These are phyloP conservation scores for Brachionichthys hirsutus DNA, from an alignment of 2,113 vertebrate species.

Conservation along the genomic window DNA sequence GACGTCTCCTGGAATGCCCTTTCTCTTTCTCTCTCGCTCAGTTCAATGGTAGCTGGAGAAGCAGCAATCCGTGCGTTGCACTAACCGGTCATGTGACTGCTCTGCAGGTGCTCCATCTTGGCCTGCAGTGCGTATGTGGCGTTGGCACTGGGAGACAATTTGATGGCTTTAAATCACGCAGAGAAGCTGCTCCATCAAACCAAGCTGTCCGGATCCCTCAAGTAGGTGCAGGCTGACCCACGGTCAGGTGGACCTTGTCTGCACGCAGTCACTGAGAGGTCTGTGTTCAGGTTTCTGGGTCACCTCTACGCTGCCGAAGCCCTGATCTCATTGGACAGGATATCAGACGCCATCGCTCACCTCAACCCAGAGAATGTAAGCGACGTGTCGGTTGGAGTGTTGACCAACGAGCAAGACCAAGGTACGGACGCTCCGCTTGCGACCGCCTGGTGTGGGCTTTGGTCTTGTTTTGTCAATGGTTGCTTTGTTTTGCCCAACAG, in stretches of 20 bases:
- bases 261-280: no score
- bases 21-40: background rate
- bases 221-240: constrained; percentile 83
- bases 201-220: constrained; percentile 94
- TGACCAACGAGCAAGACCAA: constrained; percentile 94
- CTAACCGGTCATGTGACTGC: background rate
- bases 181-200: constrained; percentile 95
- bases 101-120: constrained; percentile 90
- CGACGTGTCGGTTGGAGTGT: constrained; percentile 91
- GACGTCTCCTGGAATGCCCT: no score
- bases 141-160: constrained; percentile 93
- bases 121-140: constrained; percentile 95
- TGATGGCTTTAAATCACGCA: constrained; percentile 93
- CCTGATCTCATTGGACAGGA: constrained; percentile 97
- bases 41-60: background rate
- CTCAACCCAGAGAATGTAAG: constrained; percentile 96
- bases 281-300: constrained; percentile 88
- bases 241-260: no score
- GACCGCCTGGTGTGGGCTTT: no score
- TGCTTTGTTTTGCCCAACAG: constrained; percentile 65
- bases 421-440: constrained; percentile 69
- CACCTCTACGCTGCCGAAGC: constrained; percentile 98
- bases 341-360: constrained; percentile 96
- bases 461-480: background rate
- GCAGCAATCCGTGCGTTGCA: no score